Percentiles rank a stretch among this genome's conserved stretches.
Conservation (phyloP, 2,888 invertebrate species). For the Ephialtes manifestator region DNA sequence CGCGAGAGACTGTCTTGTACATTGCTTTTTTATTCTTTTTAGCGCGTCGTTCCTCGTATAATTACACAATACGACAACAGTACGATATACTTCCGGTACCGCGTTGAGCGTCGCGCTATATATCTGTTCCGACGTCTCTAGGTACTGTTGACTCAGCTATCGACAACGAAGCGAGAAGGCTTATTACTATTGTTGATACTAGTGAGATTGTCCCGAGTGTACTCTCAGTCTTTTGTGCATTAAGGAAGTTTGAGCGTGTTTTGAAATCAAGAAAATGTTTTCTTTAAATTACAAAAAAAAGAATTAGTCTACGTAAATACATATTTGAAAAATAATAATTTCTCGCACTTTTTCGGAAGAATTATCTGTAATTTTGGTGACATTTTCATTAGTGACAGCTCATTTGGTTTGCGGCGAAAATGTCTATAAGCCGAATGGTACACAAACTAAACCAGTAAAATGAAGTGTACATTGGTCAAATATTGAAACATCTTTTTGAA, state of each 20-base stretch:
- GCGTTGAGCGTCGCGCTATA: slow-evolving; percentile 37
- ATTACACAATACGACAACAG: slow-evolving; percentile 41
- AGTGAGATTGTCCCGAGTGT: neutral
- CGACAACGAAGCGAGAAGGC: slow-evolving; percentile 38
- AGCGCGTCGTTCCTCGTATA: slow-evolving; percentile 48
- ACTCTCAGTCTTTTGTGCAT: neutral
- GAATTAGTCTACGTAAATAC: neutral
- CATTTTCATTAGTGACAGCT: neutral
- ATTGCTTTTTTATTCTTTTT: slow-evolving; percentile 29
- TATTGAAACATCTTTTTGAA: neutral
- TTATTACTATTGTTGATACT: slow-evolving; percentile 22
- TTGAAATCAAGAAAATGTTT: neutral
- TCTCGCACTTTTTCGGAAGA: neutral
- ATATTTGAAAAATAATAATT: neutral
- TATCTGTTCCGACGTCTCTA: slow-evolving; percentile 24
- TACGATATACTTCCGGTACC: slow-evolving; percentile 51
- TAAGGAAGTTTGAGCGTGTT: neutral
- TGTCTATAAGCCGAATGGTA: neutral
- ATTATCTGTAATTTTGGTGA: neutral
- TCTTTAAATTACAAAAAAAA: neutral
- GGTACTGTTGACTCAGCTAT: slow-evolving; percentile 44
- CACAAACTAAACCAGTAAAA: too few species aligned
- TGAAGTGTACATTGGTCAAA: too few species aligned
- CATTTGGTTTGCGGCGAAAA: neutral
- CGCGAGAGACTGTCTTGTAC: slow-evolving; percentile 45